Conservation (phyloP, 2,797 vertebrate genomes). For the Takifugu ocellatus region DNA sequence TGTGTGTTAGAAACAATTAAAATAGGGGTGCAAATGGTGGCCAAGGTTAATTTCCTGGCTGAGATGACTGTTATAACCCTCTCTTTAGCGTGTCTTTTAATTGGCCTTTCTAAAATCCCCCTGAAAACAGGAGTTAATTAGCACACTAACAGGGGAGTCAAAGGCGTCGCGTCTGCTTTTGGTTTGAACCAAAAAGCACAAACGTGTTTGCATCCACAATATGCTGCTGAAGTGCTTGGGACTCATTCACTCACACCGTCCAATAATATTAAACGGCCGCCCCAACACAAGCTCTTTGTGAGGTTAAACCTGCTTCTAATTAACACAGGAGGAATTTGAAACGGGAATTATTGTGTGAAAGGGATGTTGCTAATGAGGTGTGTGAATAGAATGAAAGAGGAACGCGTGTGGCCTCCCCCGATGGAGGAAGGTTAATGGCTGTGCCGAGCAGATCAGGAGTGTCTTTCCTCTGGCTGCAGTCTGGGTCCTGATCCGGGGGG, state of each 20-base stretch:
- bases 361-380: conserved; percentile 63
- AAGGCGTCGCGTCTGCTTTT: conserved; percentile 50
- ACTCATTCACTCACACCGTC: conserved; percentile 48
- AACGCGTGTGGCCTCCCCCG: conserved; percentile 43
- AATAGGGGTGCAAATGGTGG: conserved; percentile 57
- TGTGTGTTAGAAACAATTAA: conserved; percentile 6
- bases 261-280: conserved; percentile 64
- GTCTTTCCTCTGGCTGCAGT: conserved; percentile 40
- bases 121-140: conserved; percentile 71
- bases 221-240: conserved; percentile 38
- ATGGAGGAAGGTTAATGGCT: conserved; percentile 76
- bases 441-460: conserved; percentile 53
- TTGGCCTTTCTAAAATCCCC: conserved; percentile 65
- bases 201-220: conserved; percentile 34
- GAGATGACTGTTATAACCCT: conserved; percentile 58
- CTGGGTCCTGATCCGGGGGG: conserved; percentile 33
- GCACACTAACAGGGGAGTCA: conserved; percentile 50
- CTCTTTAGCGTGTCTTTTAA: conserved; percentile 53
- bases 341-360: conserved; percentile 66
- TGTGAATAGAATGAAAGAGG: conserved; percentile 60
- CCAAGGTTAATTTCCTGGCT: conserved; percentile 72
- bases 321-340: conserved; percentile 67
- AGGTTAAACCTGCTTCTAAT: conserved; percentile 65
- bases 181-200: conserved; percentile 49
- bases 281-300: conserved; percentile 60